Base-by-base conservation (phyloP, 2,113 vertebrate genomes). In the Chaenocephalus aceratus region DNA sequence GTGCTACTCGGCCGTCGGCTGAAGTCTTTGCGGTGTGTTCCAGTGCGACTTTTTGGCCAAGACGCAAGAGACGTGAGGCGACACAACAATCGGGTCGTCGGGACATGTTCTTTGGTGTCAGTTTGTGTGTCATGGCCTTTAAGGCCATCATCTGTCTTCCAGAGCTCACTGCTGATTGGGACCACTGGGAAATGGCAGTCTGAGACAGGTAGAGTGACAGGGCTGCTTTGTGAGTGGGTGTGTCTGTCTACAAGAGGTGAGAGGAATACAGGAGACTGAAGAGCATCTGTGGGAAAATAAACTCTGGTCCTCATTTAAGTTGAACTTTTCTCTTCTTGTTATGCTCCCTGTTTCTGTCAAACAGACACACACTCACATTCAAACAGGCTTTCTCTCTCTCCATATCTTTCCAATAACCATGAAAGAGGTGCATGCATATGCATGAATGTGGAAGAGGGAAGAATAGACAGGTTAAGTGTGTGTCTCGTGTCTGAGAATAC, bases 81-180 rank as follows among this genome's bases (percentile, higher is more conserved):
- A n/a, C n/a, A n/a, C n/a, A n/a, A n/a, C n/a, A n/a, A n/a, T n/a
- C n/a, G n/a, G n/a, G n/a, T n/a, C n/a, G n/a, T n/a, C n/a, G n/a
- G n/a, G n/a, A n/a, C n/a, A n/a, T n/a, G n/a, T n/a, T n/a, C n/a
- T n/a, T n/a, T n/a, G n/a, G 21, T 21, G 30, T 30, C 30, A 30
- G 30, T 30, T 30, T 3, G 30, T 30, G 30, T 30, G 30, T 30
- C 30, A 30, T 3, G 30, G 30, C 30, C 30, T 30, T 30, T 4
- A 30, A 30, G 36, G 79, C 57, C 45, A 67, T 86, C 73, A 86
- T 87, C 74, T 72, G 46, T 89, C 76, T 77, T 89, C 72, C 61
- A 64, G 54, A 59, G 80, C 68, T 82, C 71, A 64, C 54, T 11
- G 5, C 66, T 91, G 87, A 90, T 88, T 90, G 87, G 79, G 21